Conservation (phyloP, 1,140 invertebrate genomes). For the Solen grandis region DNA sequence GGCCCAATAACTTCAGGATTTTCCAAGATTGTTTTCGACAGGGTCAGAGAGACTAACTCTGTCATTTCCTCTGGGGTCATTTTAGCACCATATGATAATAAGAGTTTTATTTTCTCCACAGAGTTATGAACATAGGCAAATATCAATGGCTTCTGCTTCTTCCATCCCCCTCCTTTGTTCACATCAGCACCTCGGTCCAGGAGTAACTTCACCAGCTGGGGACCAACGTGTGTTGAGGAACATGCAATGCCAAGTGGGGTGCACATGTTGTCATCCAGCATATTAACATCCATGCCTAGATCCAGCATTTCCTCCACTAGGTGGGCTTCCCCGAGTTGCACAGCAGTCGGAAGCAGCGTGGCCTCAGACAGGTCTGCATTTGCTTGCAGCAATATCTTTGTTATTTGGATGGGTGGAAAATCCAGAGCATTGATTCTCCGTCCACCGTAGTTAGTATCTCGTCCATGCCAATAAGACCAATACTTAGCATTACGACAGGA, state of each 20-base stretch:
- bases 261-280: constrained; percentile 74
- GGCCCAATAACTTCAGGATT: constrained; percentile 74
- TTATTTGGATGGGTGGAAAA: constrained; percentile 75
- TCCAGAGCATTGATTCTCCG: constrained; percentile 55
- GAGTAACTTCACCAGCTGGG: constrained; percentile 69
- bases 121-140: constrained; percentile 77
- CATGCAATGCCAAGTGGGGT: constrained; percentile 74
- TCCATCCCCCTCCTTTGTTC: constrained; percentile 74
- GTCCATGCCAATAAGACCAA: constrained; percentile 74
- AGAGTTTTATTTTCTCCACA: constrained; percentile 73
- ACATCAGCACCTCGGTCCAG: constrained; percentile 74
- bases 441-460: constrained; percentile 14
- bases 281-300: constrained; percentile 75
- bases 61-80: constrained; percentile 74
- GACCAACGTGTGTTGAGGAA: constrained; percentile 64
- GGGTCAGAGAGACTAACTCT: constrained; percentile 71
- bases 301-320: constrained; percentile 71
- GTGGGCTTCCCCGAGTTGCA: constrained; percentile 69
- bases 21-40: constrained; percentile 75
- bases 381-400: constrained; percentile 69
- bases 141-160: constrained; percentile 74
- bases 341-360: constrained; percentile 72
- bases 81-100: constrained; percentile 74
- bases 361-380: constrained; percentile 70
- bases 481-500: constrained; percentile 74